Conservation (phyloP, 2,113 vertebrate genomes). For the Poecilia latipinna region DNA sequence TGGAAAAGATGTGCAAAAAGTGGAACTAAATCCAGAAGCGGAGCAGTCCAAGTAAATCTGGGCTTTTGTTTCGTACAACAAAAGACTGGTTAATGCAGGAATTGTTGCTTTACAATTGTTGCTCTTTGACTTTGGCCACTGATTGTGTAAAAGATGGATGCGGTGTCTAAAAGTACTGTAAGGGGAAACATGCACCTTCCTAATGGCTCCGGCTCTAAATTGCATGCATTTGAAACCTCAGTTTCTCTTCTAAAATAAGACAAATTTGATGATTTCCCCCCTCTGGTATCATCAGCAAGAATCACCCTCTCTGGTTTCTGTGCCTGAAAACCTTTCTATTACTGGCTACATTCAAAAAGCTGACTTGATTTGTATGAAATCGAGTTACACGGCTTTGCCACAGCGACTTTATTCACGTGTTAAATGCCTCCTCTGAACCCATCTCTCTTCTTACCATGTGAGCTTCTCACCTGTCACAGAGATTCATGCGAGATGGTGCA, state of each 20-base stretch:
- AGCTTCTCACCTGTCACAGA: conserved; percentile 12
- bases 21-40: neutral
- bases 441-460: conserved; percentile 6
- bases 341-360: neutral
- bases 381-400: neutral
- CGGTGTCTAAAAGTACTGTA: neutral
- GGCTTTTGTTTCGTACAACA: neutral
- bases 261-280: neutral
- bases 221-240: neutral
- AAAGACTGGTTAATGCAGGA: neutral
- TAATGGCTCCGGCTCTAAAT: neutral
- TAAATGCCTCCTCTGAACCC: neutral
- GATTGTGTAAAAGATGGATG: neutral
- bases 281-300: neutral
- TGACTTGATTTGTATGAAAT: neutral
- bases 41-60: neutral
- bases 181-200: neutral
- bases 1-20: neutral
- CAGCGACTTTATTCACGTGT: neutral
- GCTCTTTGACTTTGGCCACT: neutral
- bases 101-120: neutral
- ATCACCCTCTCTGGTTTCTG: neutral
- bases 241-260: neutral
- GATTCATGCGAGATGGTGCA: neutral
- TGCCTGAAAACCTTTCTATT: neutral